Percentiles rank a stretch among this genome's conserved stretches.
Conservation (phyloP, 2,888 invertebrate species). For the Melanotus villosus region DNA sequence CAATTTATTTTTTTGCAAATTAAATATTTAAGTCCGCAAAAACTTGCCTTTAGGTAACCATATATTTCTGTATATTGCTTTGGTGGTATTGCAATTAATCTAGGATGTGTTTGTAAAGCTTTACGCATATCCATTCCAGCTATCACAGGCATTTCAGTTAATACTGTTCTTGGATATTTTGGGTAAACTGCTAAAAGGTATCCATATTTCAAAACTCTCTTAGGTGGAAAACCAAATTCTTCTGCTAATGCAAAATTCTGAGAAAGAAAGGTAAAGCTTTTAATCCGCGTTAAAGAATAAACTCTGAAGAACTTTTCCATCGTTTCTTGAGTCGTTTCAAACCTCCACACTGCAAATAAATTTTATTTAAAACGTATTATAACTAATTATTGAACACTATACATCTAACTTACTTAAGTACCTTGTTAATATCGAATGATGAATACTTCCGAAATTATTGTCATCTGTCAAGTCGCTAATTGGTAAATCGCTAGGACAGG, state of each 20-base stretch:
- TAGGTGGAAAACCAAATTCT: slow-evolving; percentile 71
- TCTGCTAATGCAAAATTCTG: slow-evolving; percentile 72
- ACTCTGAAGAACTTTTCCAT: slow-evolving; percentile 63
- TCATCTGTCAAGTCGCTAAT: slow-evolving; percentile 53
- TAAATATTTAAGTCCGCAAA: neutral
- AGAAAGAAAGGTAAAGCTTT: slow-evolving; percentile 70
- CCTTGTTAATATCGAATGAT: slow-evolving; percentile 55
- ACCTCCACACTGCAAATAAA: slow-evolving; percentile 63
- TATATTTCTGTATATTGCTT: slow-evolving; percentile 72
- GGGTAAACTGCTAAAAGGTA: slow-evolving; percentile 75
- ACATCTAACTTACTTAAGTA: slow-evolving; percentile 60
- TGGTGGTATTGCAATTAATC: slow-evolving; percentile 74
- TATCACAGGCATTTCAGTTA: slow-evolving; percentile 71
- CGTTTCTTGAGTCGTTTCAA: slow-evolving; percentile 65
- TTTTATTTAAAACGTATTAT: slow-evolving; percentile 25
- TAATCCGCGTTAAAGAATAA: slow-evolving; percentile 65
- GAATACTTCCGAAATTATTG: slow-evolving; percentile 59
- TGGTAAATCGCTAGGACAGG: slow-evolving; percentile 49
- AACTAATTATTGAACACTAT: neutral
- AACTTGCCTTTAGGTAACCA: slow-evolving; percentile 68
- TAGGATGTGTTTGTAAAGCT: slow-evolving; percentile 73
- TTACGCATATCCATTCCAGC: slow-evolving; percentile 72
- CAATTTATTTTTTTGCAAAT: neutral
- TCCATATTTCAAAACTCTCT: slow-evolving; percentile 72
- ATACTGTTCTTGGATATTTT: slow-evolving; percentile 71